A percentile compares a stretch with the other conserved stretches of the same genome.
Conservation (phyloP, 1,140 invertebrate genomes). For the Drosophila lacertosa region DNA sequence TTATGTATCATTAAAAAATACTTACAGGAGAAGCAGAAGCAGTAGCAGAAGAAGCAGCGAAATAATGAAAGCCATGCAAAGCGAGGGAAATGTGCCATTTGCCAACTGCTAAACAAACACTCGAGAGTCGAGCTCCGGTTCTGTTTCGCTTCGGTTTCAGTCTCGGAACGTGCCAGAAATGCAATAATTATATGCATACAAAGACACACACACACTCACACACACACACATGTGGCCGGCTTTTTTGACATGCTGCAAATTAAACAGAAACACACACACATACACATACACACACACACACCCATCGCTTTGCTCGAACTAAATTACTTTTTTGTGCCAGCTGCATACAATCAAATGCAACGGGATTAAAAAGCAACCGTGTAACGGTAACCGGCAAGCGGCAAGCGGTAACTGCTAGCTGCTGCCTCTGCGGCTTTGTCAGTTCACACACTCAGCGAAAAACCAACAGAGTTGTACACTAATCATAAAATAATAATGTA, state of each 20-base stretch:
- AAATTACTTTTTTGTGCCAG: constrained; percentile 74
- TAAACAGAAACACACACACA: constrained; percentile 61
- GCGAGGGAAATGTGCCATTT: constrained; percentile 77
- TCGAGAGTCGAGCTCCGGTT: constrained; percentile 31
- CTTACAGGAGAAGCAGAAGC: constrained; percentile 47
- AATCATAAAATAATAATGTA: no score
- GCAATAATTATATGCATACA: constrained; percentile 82
- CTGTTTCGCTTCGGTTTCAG: constrained; percentile 42
- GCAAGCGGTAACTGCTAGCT: constrained; percentile 23
- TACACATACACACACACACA: constrained; percentile 14
- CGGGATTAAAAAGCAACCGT: constrained; percentile 76
- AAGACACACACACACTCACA: constrained; percentile 40
- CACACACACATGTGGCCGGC: constrained; percentile 27
- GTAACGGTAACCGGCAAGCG: constrained; percentile 44
- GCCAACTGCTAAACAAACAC: constrained; percentile 71
- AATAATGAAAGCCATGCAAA: constrained; percentile 46
- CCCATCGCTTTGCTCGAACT: constrained; percentile 44
- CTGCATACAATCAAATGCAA: constrained; percentile 80
- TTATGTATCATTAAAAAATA: constrained; percentile 83
- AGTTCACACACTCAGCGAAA: constrained; percentile 15
- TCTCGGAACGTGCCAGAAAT: constrained; percentile 72
- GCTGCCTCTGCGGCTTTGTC: constrained; percentile 34
- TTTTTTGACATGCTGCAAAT: constrained; percentile 82
- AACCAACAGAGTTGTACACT: no score
- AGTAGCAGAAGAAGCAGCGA: constrained; percentile 25